Conservation (phyloP, 2,113 vertebrate genomes). For the Nanorana parkeri region DNA sequence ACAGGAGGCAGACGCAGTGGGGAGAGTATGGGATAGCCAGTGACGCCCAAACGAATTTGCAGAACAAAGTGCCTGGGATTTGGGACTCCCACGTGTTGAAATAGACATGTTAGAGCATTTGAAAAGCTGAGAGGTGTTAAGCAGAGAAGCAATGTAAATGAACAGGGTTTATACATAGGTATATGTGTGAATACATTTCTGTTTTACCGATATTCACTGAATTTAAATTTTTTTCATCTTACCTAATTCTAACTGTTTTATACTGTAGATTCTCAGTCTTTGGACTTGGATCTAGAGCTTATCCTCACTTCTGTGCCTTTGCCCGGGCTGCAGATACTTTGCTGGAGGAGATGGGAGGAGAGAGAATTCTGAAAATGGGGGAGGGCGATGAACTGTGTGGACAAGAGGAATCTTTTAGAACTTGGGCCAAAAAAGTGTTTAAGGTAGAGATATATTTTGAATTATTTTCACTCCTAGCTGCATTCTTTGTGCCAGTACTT, state of each 20-base stretch:
- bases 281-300: constrained; percentile 94
- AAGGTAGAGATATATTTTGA: constrained; percentile 77
- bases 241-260: not conserved
- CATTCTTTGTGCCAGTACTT: no score
- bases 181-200: no score
- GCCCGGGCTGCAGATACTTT: constrained; percentile 96
- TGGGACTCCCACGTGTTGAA: no score
- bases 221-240: not conserved
- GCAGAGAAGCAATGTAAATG: no score
- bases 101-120: no score
- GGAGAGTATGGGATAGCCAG: no score
- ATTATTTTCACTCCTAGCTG: no score
- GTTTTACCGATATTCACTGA: not conserved
- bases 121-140: no score
- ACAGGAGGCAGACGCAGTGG: no score
- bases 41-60: no score
- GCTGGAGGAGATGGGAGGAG: constrained; percentile 94
- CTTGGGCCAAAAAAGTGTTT: constrained; percentile 98
- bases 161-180: no score
- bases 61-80: no score
- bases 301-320: constrained; percentile 98
- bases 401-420: constrained; percentile 97
- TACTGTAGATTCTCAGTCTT: constrained; percentile 90
- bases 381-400: constrained; percentile 97
- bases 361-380: constrained; percentile 96